Base-by-base conservation (phyloP, 2,113 vertebrate genomes). In the Rhabdomys dilectus region DNA sequence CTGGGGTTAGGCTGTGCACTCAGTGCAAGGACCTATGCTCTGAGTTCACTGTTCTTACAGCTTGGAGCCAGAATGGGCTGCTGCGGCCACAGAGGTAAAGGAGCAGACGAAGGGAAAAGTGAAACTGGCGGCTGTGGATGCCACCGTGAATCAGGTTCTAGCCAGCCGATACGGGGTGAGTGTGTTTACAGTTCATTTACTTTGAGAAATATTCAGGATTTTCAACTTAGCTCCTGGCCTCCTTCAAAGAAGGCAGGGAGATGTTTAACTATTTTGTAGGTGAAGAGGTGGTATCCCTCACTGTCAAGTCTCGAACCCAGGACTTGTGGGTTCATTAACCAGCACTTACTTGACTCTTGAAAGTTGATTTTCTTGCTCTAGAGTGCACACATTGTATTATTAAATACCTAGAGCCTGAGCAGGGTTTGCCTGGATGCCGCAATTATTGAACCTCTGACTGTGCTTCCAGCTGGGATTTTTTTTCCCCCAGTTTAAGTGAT, bases 51-150 rank as follows among this genome's bases (percentile, higher is more conserved):
- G 9, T 89, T 36, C 26, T 39, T 4, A 10, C 62, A 99, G 99
- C 95, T 97, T 99, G 91, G 99, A 99, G 98, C 99, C 99, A 5
- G 99, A 99, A 97, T 99, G 99, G 99, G 98, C 99, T 12, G 99
- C 99, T 39, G 99, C 99, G 15, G 99, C 99, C 76, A 91, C 99
- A 1, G 99, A 99, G 80, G 98, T 99, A 39, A 99, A 99, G 92
- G 99, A 99, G 62, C 99, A 99, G 94, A 99, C 99, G 1, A 99
- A 99, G 95, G 99, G 99, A 58, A 99, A 98, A 98, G 99, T 99
- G 73, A 99, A 98, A 60, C 98, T 99, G 15, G 99, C 99, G 31
- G 99, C 99, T 1, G 98, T 99, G 93, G 99, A 99, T 48, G 99
- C 99, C 45, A 99, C 99, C 0, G 98, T 99, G 0, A 99, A 99